Evolutionary conservation across 1,140 invertebrate species (phyloP), one percentile per base, ranked within the genome.

Genomic region (Drosophila albomicans): DNA sequence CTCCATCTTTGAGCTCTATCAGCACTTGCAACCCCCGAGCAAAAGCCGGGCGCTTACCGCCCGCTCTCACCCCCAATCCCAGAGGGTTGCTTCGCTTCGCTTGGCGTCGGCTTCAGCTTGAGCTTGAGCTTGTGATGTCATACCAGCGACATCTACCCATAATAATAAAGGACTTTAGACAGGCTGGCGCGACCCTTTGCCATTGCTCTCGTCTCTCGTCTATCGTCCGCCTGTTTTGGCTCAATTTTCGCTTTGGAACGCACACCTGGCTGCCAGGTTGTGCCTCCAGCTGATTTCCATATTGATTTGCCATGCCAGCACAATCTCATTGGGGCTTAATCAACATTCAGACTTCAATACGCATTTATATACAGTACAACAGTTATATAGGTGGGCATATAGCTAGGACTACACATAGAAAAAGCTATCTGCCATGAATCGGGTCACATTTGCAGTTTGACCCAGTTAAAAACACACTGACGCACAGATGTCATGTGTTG

Each of bases 401-500:
- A 65, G 56, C 38, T 20, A 30, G 8, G n/a, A 56, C 28, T 52
- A 15, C 32, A 43, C 41, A 59, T 71, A 51, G 20, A 57, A 82
- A 63, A 58, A 58, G 68, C 30, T 59, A 35, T 56, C 15, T 46
- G 15, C 65, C 51, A 54, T 35, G 10, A 87, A 89, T 87, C 80
- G 82, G 84, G 84, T 87, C 84, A 87, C 82, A 78, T 74, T 88
- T 88, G 85, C 84, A 78, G 67, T 80, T 58, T 80, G 84, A 87
- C 84, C 84, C 77, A 87, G 80, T 84, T 88, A 71, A 51, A 7
- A 48, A 61, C 5, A 45, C 64, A 77, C 77, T 79, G 72, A 77
- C 65, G 84, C 76, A 80, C 84, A 57, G 76, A 77, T 66, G 61
- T 58, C 79, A 74, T 59, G 71, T 65, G 73, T 79, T 86, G 81